Evolutionary conservation across 1,140 invertebrate genomes (phyloP).

Genomic region (Drosophila fuyamai): DNA sequence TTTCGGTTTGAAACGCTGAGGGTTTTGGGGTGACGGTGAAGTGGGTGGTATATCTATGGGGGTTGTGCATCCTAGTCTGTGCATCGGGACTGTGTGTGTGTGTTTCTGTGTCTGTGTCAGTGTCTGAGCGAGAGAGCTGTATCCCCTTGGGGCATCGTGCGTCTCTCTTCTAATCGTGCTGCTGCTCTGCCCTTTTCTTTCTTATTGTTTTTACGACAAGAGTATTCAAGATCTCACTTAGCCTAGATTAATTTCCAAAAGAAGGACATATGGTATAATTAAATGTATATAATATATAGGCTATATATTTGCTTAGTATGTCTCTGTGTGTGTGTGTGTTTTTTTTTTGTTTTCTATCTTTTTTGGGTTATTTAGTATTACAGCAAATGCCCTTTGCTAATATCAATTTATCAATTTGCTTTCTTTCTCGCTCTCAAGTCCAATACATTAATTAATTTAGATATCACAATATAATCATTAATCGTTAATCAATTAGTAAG

Average conservation of each 20-base stretch:
- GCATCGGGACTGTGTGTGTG: conserved; percentile 43
- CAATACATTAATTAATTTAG: conserved; percentile 70
- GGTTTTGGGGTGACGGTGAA: conserved; percentile 11
- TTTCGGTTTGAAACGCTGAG: conserved; percentile 41
- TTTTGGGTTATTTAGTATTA: conserved; percentile 15
- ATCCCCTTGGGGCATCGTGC: not conserved
- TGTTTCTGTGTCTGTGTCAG: conserved; percentile 26
- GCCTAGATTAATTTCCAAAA: conserved; percentile 32
- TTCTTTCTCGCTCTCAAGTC: conserved; percentile 16
- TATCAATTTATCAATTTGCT: conserved; percentile 62
- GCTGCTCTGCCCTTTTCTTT: conserved; percentile 23
- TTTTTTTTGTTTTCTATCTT: conserved; percentile 7
- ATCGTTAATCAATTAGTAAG: conserved; percentile 58
- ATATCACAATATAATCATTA: conserved; percentile 82
- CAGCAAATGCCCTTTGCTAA: conserved; percentile 44
- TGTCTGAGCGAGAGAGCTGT: conserved; percentile 22
- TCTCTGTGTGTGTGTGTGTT: conserved; percentile 8
- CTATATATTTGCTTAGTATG: conserved; percentile 13
- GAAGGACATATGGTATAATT: conserved; percentile 31
- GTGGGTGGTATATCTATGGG: conserved; percentile 30
- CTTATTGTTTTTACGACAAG: conserved; percentile 17
- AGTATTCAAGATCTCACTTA: conserved; percentile 44
- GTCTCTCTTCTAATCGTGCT: conserved; percentile 42
- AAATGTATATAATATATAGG: conserved; percentile 17
- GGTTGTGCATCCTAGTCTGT: conserved; percentile 67